phyloP scores from a whole-genome alignment of 2,797 vertebrate genomes.

The Epinephelus coioides region DNA sequence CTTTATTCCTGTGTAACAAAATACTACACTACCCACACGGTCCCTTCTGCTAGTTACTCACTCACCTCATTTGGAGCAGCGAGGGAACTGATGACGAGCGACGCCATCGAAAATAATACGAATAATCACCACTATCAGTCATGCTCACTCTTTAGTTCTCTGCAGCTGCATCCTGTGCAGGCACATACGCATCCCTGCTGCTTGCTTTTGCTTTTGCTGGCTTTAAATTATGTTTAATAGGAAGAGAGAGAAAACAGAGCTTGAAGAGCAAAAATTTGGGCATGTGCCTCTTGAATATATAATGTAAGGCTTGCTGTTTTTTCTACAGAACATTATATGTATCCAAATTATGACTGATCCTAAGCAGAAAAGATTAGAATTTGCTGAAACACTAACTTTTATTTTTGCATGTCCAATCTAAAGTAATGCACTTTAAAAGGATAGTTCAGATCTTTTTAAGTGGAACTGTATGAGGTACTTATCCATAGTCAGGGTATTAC shows the following conservation, averaged over 20 bases:
- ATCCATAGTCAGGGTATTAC: too few species aligned
- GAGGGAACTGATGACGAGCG: neutral
- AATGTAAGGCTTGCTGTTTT: neutral
- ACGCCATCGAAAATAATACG: neutral
- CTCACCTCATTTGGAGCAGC: neutral
- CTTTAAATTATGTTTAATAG: too few species aligned
- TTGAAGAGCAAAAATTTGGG: neutral
- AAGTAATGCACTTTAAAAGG: neutral
- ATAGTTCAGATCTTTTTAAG: too few species aligned
- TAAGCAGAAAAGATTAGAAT: neutral
- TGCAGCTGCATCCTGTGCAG: conserved; percentile 6
- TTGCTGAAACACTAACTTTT: neutral
- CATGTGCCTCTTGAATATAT: neutral
- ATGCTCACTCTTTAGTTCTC: neutral
- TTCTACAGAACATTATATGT: neutral
- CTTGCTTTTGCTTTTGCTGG: neutral
- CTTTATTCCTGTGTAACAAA: neutral
- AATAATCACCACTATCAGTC: neutral
- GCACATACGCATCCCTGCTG: neutral
- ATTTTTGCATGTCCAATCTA: neutral
- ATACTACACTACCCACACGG: neutral
- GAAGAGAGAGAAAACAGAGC: neutral
- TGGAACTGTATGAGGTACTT: too few species aligned
- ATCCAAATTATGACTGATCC: neutral
- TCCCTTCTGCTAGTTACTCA: neutral